Conservation (phyloP, 1,140 invertebrate species). For the Elysia chlorotica region DNA sequence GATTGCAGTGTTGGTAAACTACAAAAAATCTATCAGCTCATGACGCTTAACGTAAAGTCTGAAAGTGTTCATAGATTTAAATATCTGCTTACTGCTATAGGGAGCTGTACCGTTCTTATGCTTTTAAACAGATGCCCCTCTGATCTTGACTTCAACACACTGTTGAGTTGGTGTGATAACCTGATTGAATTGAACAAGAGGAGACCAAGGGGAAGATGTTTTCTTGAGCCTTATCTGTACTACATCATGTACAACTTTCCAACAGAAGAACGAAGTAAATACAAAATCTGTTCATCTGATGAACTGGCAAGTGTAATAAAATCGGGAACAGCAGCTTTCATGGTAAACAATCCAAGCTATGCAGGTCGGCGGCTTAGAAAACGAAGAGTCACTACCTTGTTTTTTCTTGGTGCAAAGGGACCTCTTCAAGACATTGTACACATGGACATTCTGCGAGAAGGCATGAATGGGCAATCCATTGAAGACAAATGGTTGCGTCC, state of each 20-base stretch:
- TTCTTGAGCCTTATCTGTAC: constrained; percentile 10
- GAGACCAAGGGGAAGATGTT: not conserved
- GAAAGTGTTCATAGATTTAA: no score
- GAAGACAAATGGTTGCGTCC: constrained; percentile 3
- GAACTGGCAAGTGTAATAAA: not conserved
- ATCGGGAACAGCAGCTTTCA: not conserved
- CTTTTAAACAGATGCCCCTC: no score
- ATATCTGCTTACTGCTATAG: no score
- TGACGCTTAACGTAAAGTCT: no score
- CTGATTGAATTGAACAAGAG: not conserved
- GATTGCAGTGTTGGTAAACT: no score
- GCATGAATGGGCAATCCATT: not conserved
- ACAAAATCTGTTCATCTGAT: not conserved
- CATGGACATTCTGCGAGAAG: not conserved
- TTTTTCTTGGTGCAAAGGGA: constrained; percentile 4
- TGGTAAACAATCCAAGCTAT: constrained; percentile 9
- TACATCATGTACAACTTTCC: constrained; percentile 19
- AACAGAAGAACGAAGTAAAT: constrained; percentile 11
- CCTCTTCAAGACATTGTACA: constrained; percentile 12
- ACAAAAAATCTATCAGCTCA: no score
- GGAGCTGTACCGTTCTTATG: no score
- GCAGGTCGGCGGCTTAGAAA: not conserved
- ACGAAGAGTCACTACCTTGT: constrained; percentile 11
- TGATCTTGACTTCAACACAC: no score
- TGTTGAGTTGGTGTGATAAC: not conserved